Conservation (phyloP, 2,888 invertebrate species). For the Meloe dianella region DNA sequence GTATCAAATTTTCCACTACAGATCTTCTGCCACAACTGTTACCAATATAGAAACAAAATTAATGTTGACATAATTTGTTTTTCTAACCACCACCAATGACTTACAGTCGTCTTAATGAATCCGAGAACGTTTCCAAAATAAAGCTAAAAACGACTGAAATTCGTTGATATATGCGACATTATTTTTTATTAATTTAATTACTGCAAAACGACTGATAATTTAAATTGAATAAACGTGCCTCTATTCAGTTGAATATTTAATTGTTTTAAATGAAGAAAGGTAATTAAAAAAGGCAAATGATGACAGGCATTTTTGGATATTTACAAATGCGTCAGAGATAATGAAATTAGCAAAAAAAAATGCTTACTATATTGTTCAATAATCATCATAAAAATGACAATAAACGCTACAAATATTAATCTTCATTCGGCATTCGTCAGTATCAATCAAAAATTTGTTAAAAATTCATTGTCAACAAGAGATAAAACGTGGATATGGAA, state of each 20-base stretch:
- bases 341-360: not conserved
- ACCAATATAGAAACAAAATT: slow-evolving; percentile 7
- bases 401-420: not conserved
- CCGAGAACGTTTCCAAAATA: not conserved
- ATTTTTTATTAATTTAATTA: not conserved
- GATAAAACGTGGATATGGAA: too few species aligned
- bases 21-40: not conserved
- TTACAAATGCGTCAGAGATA: not conserved
- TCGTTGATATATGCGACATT: not conserved
- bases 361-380: not conserved
- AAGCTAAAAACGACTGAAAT: not conserved
- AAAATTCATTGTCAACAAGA: not conserved
- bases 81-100: slow-evolving; percentile 18
- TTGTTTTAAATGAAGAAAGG: too few species aligned
- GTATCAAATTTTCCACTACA: not conserved
- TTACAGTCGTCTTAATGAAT: slow-evolving; percentile 21
- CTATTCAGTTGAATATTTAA: not conserved
- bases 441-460: not conserved
- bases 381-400: not conserved
- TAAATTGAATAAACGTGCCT: not conserved
- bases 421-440: too few species aligned
- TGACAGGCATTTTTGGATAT: too few species aligned
- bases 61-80: slow-evolving; percentile 26
- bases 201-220: not conserved
- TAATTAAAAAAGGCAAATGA: too few species aligned